A percentile compares a stretch with the other conserved stretches of the same genome.
Evolutionary conservation across 2,888 invertebrate species (phyloP).

Genomic region (Pterostichus madidus): DNA sequence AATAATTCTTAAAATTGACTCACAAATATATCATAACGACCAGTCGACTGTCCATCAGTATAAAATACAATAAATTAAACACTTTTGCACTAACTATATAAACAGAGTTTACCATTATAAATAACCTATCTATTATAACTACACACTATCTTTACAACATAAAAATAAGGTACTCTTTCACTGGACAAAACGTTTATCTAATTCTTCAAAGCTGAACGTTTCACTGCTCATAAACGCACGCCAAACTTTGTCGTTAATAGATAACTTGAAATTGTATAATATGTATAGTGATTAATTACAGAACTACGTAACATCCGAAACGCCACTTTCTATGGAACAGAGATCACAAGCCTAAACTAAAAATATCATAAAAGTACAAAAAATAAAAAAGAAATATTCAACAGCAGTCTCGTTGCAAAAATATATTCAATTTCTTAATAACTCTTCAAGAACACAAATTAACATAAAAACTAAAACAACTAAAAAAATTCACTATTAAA

Average conservation of each 20-base stretch:
- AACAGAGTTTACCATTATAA: conserved; percentile 51
- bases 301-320: conserved; percentile 43
- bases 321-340: conserved; percentile 36
- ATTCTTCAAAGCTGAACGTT: conserved; percentile 39
- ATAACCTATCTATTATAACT: conserved; percentile 21
- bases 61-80: conserved; percentile 59
- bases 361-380: conserved; percentile 35
- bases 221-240: conserved; percentile 17
- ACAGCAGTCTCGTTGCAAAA: conserved; percentile 21
- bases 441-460: conserved; percentile 4
- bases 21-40: conserved; percentile 17
- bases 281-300: conserved; percentile 40
- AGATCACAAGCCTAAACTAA: conserved; percentile 56
- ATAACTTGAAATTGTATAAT: conserved; percentile 55
- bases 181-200: conserved; percentile 68
- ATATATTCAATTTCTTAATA: conserved; percentile 2
- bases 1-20: conserved; percentile 30
- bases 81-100: conserved; percentile 50
- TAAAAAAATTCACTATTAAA: conserved; percentile 14
- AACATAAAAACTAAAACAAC: conserved; percentile 26
- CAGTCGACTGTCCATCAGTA: conserved; percentile 36
- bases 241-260: conserved; percentile 40
- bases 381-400: conserved; percentile 39
- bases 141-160: conserved; percentile 56
- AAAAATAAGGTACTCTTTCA: conserved; percentile 72